A percentile compares a stretch with the other conserved stretches of the same genome.
Evolutionary conservation across 2,113 vertebrate genomes (phyloP).

Genomic region (Ginglymostoma cirratum): DNA sequence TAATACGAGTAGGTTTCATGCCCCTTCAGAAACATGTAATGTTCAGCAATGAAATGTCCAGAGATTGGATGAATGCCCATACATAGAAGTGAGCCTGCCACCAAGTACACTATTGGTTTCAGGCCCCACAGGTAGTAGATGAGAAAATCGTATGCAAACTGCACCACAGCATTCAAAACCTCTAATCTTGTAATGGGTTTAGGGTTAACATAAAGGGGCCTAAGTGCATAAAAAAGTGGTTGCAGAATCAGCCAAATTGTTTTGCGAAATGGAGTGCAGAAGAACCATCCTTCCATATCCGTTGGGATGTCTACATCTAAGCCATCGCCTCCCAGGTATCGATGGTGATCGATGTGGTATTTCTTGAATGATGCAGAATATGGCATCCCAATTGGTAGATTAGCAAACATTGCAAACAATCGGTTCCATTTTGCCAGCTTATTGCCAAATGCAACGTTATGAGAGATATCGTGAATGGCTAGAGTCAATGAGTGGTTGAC

Average conservation of each 20-base stretch:
- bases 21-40: slow-evolving; percentile 93
- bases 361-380: slow-evolving; percentile 95
- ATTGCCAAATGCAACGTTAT: slow-evolving; percentile 89
- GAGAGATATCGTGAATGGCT: slow-evolving; percentile 95
- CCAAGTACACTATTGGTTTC: slow-evolving; percentile 80
- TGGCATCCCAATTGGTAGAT: slow-evolving; percentile 83
- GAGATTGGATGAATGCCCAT: slow-evolving; percentile 93
- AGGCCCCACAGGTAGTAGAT: slow-evolving; percentile 75
- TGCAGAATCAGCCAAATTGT: slow-evolving; percentile 83
- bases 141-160: slow-evolving; percentile 63
- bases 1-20: slow-evolving; percentile 98
- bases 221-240: slow-evolving; percentile 78
- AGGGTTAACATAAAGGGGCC: slow-evolving; percentile 80
- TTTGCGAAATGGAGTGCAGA: slow-evolving; percentile 80
- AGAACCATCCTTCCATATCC: slow-evolving; percentile 86
- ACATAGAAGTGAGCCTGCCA: slow-evolving; percentile 76
- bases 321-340: slow-evolving; percentile 80
- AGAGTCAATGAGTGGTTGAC: slow-evolving; percentile 89
- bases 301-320: slow-evolving; percentile 91
- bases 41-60: slow-evolving; percentile 94
- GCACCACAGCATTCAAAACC: slow-evolving; percentile 67
- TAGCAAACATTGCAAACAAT: slow-evolving; percentile 91
- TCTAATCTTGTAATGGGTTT: slow-evolving; percentile 78
- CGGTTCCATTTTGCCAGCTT: slow-evolving; percentile 72
- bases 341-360: slow-evolving; percentile 94